Conservation (phyloP, 2,797 vertebrate species). For the Anableps anableps region DNA sequence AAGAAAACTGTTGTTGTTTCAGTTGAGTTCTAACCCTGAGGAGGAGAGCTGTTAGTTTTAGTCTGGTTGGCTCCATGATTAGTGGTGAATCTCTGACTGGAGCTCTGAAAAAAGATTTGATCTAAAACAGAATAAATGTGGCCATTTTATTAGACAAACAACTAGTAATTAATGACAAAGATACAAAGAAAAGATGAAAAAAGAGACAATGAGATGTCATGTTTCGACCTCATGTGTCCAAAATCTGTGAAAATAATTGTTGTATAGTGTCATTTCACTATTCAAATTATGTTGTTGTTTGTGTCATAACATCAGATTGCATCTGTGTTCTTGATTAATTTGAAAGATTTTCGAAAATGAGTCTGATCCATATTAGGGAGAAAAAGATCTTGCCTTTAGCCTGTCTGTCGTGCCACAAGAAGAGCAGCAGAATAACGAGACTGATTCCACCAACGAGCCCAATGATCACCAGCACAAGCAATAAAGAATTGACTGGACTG, state of each 20-base stretch:
- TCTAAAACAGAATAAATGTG: neutral
- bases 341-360: neutral
- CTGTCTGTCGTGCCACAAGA: neutral
- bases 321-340: neutral
- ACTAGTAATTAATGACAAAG: neutral
- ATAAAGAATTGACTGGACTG: neutral
- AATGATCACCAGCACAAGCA: neutral
- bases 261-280: neutral
- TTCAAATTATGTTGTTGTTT: neutral
- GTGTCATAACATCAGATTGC: neutral
- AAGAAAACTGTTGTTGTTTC: neutral
- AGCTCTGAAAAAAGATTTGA: neutral
- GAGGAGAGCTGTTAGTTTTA: neutral
- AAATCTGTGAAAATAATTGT: conserved; percentile 19
- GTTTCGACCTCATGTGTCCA: conserved; percentile 17
- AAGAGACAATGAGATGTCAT: neutral
- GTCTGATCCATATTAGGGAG: neutral
- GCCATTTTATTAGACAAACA: neutral
- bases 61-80: neutral
- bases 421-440: neutral
- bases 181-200: neutral
- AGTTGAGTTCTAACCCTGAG: neutral
- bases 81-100: neutral
- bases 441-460: conserved; percentile 18
- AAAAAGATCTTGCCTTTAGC: neutral